Conservation (phyloP, 2,797 vertebrate genomes). For the Ptychobarbus kaznakovi region DNA sequence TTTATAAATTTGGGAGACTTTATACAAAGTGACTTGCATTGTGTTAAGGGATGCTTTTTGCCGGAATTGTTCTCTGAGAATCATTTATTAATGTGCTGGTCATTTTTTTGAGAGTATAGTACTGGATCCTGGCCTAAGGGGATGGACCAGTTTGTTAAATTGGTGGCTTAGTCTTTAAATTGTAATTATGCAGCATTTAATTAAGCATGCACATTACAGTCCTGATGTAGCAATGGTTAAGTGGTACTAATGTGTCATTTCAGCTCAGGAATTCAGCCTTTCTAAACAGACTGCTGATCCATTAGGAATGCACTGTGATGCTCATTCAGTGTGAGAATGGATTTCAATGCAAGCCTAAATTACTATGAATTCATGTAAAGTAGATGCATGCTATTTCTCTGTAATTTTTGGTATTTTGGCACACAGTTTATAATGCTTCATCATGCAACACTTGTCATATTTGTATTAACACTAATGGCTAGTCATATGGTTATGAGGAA, state of each 20-base stretch:
- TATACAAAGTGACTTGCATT: neutral
- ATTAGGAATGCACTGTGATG: neutral
- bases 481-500: neutral
- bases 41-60: neutral
- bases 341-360: neutral
- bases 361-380: neutral
- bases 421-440: neutral
- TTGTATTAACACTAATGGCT: neutral
- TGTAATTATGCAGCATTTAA: neutral
- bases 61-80: neutral
- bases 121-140: neutral
- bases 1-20: neutral
- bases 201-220: neutral
- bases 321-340: neutral
- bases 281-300: neutral
- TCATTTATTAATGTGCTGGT: neutral
- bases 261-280: conserved; percentile 1
- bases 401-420: neutral
- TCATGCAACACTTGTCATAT: neutral
- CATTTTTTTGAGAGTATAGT: neutral
- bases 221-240: neutral
- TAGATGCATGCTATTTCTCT: neutral
- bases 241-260: conserved; percentile 12
- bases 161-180: neutral
- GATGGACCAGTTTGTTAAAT: neutral